A percentile compares a stretch with the other conserved stretches of the same genome.
Conservation (phyloP, 64 coral and sea anemone genomes). For the Montipora sp. region DNA sequence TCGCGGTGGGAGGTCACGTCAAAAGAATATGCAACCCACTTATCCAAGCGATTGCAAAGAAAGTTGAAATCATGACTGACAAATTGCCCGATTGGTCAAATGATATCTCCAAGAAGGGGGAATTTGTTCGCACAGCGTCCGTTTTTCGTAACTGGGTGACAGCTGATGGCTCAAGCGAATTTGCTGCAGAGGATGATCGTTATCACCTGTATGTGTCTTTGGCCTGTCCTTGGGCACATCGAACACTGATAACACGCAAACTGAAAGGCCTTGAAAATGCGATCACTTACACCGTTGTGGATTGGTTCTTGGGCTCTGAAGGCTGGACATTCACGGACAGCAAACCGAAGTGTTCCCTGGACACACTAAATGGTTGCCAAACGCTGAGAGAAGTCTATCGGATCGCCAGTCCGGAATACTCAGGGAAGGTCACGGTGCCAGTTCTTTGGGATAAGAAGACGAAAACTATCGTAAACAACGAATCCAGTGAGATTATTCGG, state of each 20-base stretch:
- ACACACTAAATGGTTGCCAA: constrained; percentile 82
- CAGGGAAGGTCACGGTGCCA: constrained; percentile 75
- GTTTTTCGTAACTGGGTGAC: constrained; percentile 75
- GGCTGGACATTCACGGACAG: constrained; percentile 82
- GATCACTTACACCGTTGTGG: constrained; percentile 85
- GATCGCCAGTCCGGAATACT: constrained; percentile 56
- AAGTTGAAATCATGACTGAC: constrained; percentile 4
- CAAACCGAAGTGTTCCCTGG: constrained; percentile 78
- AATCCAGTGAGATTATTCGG: constrained; percentile 93
- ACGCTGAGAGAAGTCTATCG: constrained; percentile 81
- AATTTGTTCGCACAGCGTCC: constrained; percentile 62
- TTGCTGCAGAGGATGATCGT: constrained; percentile 79
- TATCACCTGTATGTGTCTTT: constrained; percentile 89
- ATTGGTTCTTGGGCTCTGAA: constrained; percentile 65
- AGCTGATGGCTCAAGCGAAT: constrained; percentile 77
- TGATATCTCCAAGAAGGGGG: constrained; percentile 63
- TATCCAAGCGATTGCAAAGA: neutral
- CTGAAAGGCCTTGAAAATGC: constrained; percentile 89
- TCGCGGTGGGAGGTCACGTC: no score
- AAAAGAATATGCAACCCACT: no score
- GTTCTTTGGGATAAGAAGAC: constrained; percentile 90
- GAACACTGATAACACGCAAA: constrained; percentile 71
- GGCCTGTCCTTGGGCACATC: constrained; percentile 89
- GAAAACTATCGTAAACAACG: constrained; percentile 86
- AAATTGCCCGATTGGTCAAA: constrained; percentile 30